Base-by-base conservation (phyloP, 2,797 vertebrate genomes). In the Chanos chanos region DNA sequence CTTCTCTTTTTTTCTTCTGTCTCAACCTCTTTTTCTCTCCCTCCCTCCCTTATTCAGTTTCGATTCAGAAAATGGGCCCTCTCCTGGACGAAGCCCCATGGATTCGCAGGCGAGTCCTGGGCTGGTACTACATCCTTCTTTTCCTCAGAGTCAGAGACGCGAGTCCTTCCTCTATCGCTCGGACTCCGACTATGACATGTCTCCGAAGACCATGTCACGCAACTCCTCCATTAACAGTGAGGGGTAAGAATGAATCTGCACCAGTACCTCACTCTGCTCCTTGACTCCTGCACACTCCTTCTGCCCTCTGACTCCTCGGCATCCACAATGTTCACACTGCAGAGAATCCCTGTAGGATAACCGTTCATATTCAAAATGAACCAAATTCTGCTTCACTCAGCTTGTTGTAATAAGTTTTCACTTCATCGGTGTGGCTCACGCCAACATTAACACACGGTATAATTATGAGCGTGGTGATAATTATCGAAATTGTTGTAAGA, bases 131-230 rank as follows among this genome's bases (percentile, higher is more conserved):
- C 93, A 93, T 30, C 86, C 94, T 3, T 89, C 90, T 19, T 90
- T 85, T 40, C 89, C 89, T 43, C 85, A 93, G 75, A 93, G 90
- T 76, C 92, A 94, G 77, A 91, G 94, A 45, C 87, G 94, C 7
- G 94, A 97, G 75, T 96, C 94, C 61, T 97, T 97, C 86, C 89
- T 96, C 40, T 94, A 96, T 78, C 92, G 94, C 68, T 96, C 93
- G 0, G 94, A 95, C 88, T 95, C 94, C 0, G 94, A 97, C 89
- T 95, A 90, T 2, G 94, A 96, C 85, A 92, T 91, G 53, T 95
- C 94, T 10, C 94, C 94, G 67, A 94, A 94, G 81, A 94, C 91
- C 74, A 90, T 96, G 90, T 95, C 94, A 52, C 91, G 93, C 62
- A 96, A 94, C 84, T 96, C 94, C 50, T 97, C 94, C 19, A 72